A percentile compares a stretch with the other conserved stretches of the same genome.
These are phyloP conservation scores for Loriculus beryllinus DNA, from an alignment of 2,797 vertebrate genomes.

Conservation along the genomic window DNA sequence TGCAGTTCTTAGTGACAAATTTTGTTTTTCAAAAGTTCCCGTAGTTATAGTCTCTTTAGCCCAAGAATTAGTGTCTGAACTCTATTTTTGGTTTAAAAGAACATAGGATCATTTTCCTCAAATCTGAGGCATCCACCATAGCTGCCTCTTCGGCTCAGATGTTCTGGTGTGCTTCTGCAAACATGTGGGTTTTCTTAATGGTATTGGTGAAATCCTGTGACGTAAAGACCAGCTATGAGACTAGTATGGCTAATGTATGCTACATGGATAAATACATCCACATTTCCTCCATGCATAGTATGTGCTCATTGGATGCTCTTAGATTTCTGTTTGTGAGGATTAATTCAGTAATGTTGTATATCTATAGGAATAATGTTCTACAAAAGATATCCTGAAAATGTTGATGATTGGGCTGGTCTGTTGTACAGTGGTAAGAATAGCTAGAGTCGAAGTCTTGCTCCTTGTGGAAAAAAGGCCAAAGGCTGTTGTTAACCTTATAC, in stretches of 20 bases:
- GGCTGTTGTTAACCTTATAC: not conserved
- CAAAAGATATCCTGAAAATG: not conserved
- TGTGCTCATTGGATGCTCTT: not conserved
- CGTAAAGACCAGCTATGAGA: not conserved
- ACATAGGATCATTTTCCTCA: not conserved
- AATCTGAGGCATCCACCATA: not conserved
- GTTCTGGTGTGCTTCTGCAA: not conserved
- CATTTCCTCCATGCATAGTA: not conserved
- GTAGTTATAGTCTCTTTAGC: not conserved
- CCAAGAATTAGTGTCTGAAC: not conserved
- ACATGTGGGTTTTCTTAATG: not conserved
- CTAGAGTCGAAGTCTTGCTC: not conserved
- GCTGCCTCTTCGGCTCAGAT: not conserved
- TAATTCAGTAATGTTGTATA: not conserved
- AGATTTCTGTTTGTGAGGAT: not conserved
- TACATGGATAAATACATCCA: accelerated
- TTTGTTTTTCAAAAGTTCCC: not conserved
- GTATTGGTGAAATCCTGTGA: not conserved
- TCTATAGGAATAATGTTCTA: not conserved
- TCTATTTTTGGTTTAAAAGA: not conserved
- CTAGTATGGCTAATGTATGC: accelerated
- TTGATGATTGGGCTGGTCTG: not conserved
- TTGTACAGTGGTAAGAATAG: not conserved
- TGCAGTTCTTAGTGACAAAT: not conserved
- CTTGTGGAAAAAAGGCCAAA: not conserved